Conservation (phyloP, 2,113 vertebrate genomes). For the Gambusia holbrooki region DNA sequence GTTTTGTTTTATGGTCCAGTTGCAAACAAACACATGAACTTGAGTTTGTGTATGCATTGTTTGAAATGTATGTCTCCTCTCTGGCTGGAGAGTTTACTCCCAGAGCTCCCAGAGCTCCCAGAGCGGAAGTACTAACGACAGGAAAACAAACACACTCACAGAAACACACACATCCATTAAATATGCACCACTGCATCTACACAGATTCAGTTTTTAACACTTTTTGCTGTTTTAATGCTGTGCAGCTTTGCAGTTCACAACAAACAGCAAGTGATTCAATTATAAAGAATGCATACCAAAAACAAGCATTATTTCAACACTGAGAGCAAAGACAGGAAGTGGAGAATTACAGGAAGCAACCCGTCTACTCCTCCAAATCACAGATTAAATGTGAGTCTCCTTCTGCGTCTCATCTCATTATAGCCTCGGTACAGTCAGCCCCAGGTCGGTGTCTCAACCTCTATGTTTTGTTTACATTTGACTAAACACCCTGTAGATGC, state of each 20-base stretch:
- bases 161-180: neutral
- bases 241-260: neutral
- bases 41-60: neutral
- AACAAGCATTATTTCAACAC: constrained; percentile 10
- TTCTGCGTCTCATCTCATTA: constrained; percentile 36
- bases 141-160: constrained; percentile 21
- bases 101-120: constrained; percentile 20
- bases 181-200: neutral
- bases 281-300: constrained; percentile 1
- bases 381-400: constrained; percentile 28
- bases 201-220: neutral
- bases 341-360: constrained; percentile 42
- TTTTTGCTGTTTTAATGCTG: neutral
- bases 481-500: neutral
- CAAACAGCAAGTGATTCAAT: neutral
- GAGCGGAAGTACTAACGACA: constrained; percentile 49
- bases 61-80: constrained; percentile 16
- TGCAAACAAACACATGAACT: neutral
- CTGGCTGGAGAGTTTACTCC: constrained; percentile 23
- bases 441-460: constrained; percentile 32
- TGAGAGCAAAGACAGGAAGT: constrained; percentile 1
- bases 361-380: constrained; percentile 28
- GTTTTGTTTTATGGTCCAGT: neutral
- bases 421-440: constrained; percentile 6
- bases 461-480: constrained; percentile 12